These are phyloP conservation scores for Ophioninae sp. DNA, from an alignment of 2,888 invertebrate genomes.

Conservation along the genomic window DNA sequence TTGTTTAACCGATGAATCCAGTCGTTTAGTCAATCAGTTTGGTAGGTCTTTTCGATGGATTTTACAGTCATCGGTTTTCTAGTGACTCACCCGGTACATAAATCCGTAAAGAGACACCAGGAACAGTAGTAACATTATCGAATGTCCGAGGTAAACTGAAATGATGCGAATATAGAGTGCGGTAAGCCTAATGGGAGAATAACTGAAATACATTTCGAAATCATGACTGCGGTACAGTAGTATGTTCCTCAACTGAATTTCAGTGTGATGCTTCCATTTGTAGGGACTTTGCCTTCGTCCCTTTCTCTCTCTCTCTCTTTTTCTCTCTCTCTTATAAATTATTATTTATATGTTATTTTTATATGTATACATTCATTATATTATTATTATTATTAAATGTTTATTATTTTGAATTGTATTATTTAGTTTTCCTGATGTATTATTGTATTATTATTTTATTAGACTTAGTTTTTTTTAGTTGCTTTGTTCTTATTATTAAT, in stretches of 20 bases:
- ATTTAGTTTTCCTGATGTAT: too few relatives aligned
- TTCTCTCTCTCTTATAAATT: neutral
- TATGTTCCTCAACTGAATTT: constrained; percentile 46
- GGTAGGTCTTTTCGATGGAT: neutral
- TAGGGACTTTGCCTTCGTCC: neutral
- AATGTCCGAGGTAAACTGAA: constrained; percentile 25
- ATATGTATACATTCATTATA: too few relatives aligned
- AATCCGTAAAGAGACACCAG: neutral
- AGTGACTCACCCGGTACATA: neutral
- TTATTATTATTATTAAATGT: too few relatives aligned
- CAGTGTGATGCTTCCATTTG: constrained; percentile 22
- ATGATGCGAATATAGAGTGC: constrained; percentile 41
- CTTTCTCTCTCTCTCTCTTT: neutral
- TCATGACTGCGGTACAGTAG: constrained; percentile 34
- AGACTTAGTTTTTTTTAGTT: too few relatives aligned
- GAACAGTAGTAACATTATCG: constrained; percentile 14
- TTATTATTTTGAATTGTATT: too few relatives aligned
- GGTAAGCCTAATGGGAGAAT: constrained; percentile 59
- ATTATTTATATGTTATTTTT: too few relatives aligned
- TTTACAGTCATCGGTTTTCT: neutral
- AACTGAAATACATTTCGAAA: constrained; percentile 57
- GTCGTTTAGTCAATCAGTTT: neutral
- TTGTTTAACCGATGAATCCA: neutral
- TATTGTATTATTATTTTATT: too few relatives aligned
- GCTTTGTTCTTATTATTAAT: too few relatives aligned